Evolutionary conservation across 2,797 vertebrate genomes (phyloP), one percentile per base, ranked within the genome.

Genomic region (Odontamblyopus rebecca): DNA sequence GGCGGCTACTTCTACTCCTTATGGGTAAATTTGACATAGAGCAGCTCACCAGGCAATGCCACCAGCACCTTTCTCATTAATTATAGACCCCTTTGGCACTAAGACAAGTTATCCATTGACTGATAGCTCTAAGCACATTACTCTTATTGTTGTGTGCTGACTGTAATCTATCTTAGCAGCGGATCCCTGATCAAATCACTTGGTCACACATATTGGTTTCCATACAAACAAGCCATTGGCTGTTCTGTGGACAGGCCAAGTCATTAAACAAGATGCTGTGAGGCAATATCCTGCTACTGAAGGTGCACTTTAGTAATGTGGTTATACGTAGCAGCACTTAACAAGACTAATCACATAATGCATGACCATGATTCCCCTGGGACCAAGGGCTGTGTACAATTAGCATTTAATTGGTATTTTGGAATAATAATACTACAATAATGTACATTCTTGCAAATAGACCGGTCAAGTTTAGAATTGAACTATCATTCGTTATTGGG

Each of bases 111-210:
- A 74, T 67, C 77, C n/a, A 60, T 76, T 3, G n/a, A 44, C 61
- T 68, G 4, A 15, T 64, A 26, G 48, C 67, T 67, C 32, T 62
- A 76, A 61, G 78, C 53, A 13, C 72, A 65, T 84, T 80, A 67
- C 74, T 74, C 73, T 76, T 67, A 26, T 59, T 70, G 68, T 67
- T 41, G 63, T 70, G 32, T 74, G 78, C 80, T 78, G 13, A 2
- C 50, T 75, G 80, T 80, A 79, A 88, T 84, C 77, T 5, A 81
- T 80, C 88, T 77, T 65, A 67, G 67, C 63, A 61, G 60, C 35
- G 60, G 83, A 85, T 71, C 71, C 70, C 78, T 80, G 83, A 83
- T 90, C 74, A 76, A 81, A 82, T 84, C 65, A 62, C 76, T 69
- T 30, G 54, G 72, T 83, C 81, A 77, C 63, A 60, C 74, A 78